These are phyloP conservation scores for Digitonthophagus gazella DNA, from an alignment of 2,888 invertebrate genomes.

Conservation along the genomic window DNA sequence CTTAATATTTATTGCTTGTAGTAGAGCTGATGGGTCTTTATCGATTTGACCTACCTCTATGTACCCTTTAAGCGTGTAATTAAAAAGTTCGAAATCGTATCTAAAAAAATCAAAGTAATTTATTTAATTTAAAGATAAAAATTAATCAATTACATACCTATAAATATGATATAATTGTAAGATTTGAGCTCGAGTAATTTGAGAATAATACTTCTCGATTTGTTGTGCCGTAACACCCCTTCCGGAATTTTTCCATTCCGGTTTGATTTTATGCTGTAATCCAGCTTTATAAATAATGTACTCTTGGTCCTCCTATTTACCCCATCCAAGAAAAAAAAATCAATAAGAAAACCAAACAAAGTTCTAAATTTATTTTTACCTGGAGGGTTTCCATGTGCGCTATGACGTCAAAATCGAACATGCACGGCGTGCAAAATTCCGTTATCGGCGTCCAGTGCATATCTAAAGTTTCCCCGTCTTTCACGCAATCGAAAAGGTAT, in stretches of 20 bases:
- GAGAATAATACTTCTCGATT: slow-evolving; percentile 72
- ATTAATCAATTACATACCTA: slow-evolving; percentile 54
- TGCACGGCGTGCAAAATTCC: slow-evolving; percentile 82
- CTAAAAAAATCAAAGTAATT: slow-evolving; percentile 52
- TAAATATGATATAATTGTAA: slow-evolving; percentile 77
- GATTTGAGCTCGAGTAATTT: slow-evolving; percentile 71
- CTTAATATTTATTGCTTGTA: slow-evolving; percentile 46
- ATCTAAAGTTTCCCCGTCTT: slow-evolving; percentile 64
- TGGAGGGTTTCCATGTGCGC: slow-evolving; percentile 81
- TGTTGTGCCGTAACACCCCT: slow-evolving; percentile 72
- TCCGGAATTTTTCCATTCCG: slow-evolving; percentile 81
- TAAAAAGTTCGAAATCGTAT: slow-evolving; percentile 84
- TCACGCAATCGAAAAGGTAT: slow-evolving; percentile 71
- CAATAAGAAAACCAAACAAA: background rate
- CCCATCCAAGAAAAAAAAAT: slow-evolving; percentile 33
- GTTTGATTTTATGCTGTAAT: slow-evolving; percentile 72
- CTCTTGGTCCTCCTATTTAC: slow-evolving; percentile 79
- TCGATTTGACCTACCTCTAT: slow-evolving; percentile 58
- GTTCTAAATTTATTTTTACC: slow-evolving; percentile 53
- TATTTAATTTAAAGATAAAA: background rate
- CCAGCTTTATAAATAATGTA: slow-evolving; percentile 76
- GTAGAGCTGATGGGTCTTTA: slow-evolving; percentile 45
- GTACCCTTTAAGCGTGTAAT: slow-evolving; percentile 73
- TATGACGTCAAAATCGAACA: slow-evolving; percentile 77
- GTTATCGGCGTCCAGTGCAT: slow-evolving; percentile 89